These are phyloP conservation scores for Apolygus lucorum DNA, from an alignment of 1,140 invertebrate species.

Conservation along the genomic window DNA sequence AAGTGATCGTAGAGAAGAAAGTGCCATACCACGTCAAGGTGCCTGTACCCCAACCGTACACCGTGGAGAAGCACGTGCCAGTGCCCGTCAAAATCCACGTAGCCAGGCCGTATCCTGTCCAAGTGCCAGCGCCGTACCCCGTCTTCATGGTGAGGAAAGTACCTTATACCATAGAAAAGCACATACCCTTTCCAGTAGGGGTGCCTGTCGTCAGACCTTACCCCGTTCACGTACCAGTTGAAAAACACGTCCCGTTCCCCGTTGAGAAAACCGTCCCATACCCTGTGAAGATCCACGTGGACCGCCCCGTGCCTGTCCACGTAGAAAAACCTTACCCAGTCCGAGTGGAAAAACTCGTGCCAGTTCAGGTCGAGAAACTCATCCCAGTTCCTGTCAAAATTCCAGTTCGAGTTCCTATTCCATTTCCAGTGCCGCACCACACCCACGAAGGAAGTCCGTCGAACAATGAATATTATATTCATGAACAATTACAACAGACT, in stretches of 20 bases:
- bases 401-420: not conserved
- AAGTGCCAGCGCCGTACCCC: not conserved
- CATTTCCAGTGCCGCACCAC: not conserved
- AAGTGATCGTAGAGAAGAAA: constrained; percentile 1
- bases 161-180: not conserved
- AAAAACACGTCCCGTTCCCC: not conserved
- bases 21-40: constrained; percentile 6
- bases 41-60: not conserved
- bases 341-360: not conserved
- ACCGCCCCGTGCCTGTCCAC: not conserved
- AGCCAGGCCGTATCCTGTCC: not conserved
- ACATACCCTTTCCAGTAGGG: not conserved
- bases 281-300: not conserved
- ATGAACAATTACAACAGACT: too few species aligned
- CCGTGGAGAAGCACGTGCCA: not conserved
- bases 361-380: not conserved
- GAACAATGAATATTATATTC: too few species aligned
- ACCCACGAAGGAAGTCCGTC: not conserved
- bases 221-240: not conserved
- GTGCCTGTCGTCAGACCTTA: not conserved
- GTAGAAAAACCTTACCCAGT: constrained; percentile 2
- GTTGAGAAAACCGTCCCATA: constrained; percentile 7
- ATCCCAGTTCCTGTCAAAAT: not conserved
- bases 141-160: not conserved
- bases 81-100: not conserved